Percentiles rank a stretch among this genome's conserved stretches.
These are phyloP conservation scores for Brachyptera putata DNA, from an alignment of 2,888 invertebrate species.

Conservation along the genomic window DNA sequence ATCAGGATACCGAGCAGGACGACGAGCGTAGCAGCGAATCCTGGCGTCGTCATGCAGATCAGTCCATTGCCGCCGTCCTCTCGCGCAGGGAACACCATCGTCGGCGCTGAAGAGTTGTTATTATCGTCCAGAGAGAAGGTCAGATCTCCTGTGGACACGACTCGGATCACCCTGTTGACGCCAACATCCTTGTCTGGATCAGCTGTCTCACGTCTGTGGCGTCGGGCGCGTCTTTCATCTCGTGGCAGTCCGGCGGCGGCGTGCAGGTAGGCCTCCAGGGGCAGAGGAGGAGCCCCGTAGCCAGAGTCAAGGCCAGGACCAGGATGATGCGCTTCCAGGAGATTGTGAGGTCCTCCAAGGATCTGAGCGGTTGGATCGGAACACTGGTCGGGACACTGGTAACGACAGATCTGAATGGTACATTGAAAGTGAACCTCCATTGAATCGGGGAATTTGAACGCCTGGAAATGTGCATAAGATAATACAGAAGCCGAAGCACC, in stretches of 20 bases:
- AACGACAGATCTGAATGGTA: slow-evolving; percentile 89
- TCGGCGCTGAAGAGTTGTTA: slow-evolving; percentile 53
- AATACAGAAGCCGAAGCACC: slow-evolving; percentile 89
- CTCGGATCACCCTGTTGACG: slow-evolving; percentile 81
- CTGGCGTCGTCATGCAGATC: slow-evolving; percentile 93
- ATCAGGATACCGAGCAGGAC: slow-evolving; percentile 77
- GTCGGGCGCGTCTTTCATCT: slow-evolving; percentile 67
- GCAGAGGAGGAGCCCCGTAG: slow-evolving; percentile 66
- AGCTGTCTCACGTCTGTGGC: slow-evolving; percentile 55
- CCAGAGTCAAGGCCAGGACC: slow-evolving; percentile 51
- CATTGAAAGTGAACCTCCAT: slow-evolving; percentile 97
- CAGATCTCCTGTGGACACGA: slow-evolving; percentile 86
- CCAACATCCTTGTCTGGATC: slow-evolving; percentile 77
- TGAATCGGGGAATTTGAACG: slow-evolving; percentile 92
- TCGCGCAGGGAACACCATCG: slow-evolving; percentile 67
- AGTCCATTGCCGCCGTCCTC: slow-evolving; percentile 54
- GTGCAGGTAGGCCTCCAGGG: slow-evolving; percentile 61
- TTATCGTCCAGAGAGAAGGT: slow-evolving; percentile 75
- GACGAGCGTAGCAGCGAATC: slow-evolving; percentile 81
- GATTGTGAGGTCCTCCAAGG: slow-evolving; percentile 39
- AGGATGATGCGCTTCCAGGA: slow-evolving; percentile 56
- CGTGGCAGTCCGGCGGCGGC: slow-evolving; percentile 60
- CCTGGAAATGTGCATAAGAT: slow-evolving; percentile 90
- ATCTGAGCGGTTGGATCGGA: slow-evolving; percentile 50
- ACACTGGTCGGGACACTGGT: slow-evolving; percentile 90